phyloP scores from a whole-genome alignment of 2,797 vertebrate species.

The Zenarchopterus dispar region DNA sequence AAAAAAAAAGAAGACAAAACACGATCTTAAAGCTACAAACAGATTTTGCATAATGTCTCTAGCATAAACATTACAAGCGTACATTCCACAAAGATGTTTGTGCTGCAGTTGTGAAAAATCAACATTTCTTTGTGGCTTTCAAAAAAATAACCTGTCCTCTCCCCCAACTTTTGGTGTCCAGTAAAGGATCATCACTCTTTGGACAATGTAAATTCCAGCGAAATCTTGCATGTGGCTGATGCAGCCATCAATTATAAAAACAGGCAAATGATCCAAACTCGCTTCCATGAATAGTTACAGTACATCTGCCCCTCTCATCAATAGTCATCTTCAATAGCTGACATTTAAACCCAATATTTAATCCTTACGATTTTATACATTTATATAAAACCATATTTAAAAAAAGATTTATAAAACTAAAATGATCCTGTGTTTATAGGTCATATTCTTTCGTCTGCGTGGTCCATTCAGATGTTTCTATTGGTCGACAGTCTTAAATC shows the following conservation, averaged over 20 bases:
- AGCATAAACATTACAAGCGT: conserved; percentile 71
- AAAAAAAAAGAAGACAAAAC: conserved; percentile 44
- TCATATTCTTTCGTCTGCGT: conserved; percentile 54
- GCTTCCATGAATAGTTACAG: conserved; percentile 62
- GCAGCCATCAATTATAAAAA: conserved; percentile 78
- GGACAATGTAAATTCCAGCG: conserved; percentile 71
- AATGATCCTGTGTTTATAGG: conserved; percentile 68
- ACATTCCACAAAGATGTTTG: conserved; percentile 81
- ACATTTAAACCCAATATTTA: conserved; percentile 67
- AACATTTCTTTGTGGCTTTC: conserved; percentile 76
- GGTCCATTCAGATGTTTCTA: conserved; percentile 60
- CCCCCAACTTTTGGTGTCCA: conserved; percentile 56
- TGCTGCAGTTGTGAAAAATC: conserved; percentile 68
- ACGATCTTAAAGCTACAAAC: conserved; percentile 78
- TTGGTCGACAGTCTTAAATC: conserved; percentile 60
- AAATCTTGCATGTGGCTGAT: conserved; percentile 77
- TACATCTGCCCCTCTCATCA: conserved; percentile 64
- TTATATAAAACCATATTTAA: conserved; percentile 82
- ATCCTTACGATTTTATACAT: conserved; percentile 74
- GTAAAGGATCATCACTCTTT: conserved; percentile 68
- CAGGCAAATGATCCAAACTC: conserved; percentile 61
- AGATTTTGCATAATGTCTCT: conserved; percentile 82
- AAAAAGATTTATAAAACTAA: conserved; percentile 77
- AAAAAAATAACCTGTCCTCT: conserved; percentile 48
- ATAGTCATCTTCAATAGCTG: conserved; percentile 64